A percentile compares a stretch with the other conserved stretches of the same genome.
Evolutionary conservation across 2,888 invertebrate genomes (phyloP).

Genomic region (Oscheius onirici): DNA sequence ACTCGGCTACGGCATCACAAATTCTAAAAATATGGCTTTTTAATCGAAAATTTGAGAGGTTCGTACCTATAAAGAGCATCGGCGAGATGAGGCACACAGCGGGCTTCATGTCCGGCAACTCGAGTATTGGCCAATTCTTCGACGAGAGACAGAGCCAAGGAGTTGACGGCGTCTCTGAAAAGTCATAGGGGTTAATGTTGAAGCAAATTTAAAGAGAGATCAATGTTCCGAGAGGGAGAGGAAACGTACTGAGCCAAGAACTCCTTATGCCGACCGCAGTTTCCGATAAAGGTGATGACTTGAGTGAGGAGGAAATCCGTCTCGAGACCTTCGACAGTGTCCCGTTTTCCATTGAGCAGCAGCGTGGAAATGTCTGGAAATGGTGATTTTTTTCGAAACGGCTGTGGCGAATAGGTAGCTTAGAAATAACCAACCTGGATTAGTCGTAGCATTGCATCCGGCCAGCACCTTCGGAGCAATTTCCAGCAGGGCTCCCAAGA

Average conservation of each 20-base stretch:
- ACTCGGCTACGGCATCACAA: constrained; percentile 49
- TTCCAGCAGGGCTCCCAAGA: constrained; percentile 61
- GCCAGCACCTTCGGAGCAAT: constrained; percentile 53
- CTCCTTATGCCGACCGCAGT: constrained; percentile 55
- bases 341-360: constrained; percentile 51
- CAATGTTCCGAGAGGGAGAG: neutral
- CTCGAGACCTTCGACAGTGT: constrained; percentile 50
- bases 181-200: neutral
- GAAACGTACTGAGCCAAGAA: constrained; percentile 57
- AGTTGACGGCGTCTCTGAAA: constrained; percentile 62
- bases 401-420: too few relatives aligned
- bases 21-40: constrained; percentile 25
- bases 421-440: constrained; percentile 24
- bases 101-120: constrained; percentile 62
- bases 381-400: too few relatives aligned
- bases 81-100: constrained; percentile 58
- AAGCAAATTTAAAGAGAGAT: neutral
- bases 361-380: constrained; percentile 40
- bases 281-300: constrained; percentile 55
- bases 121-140: constrained; percentile 63
- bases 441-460: constrained; percentile 49
- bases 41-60: neutral
- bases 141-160: constrained; percentile 51
- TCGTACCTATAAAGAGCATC: constrained; percentile 44
- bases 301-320: constrained; percentile 49